These are phyloP conservation scores for Kryptopterus vitreolus DNA, from an alignment of 2,797 vertebrate genomes.

Conservation along the genomic window DNA sequence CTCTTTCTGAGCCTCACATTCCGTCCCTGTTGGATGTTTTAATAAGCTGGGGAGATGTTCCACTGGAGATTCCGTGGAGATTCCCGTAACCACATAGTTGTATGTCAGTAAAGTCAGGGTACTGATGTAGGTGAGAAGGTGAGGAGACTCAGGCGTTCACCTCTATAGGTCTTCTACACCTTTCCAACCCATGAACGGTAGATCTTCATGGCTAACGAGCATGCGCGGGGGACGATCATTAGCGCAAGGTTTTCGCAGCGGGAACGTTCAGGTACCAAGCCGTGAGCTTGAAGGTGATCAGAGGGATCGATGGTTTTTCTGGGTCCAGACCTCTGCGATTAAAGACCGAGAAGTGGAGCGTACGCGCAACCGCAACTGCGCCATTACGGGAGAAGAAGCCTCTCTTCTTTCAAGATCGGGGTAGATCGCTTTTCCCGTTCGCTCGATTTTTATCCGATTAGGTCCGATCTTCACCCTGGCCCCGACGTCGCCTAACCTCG, in stretches of 20 bases:
- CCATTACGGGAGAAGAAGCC: slow-evolving; percentile 67
- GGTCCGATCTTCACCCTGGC: slow-evolving; percentile 69
- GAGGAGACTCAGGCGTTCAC: too few relatives aligned
- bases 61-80: too few relatives aligned
- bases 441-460: slow-evolving; percentile 79
- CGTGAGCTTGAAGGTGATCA: slow-evolving; percentile 10
- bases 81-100: too few relatives aligned
- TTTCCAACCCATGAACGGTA: too few relatives aligned
- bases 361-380: slow-evolving; percentile 67
- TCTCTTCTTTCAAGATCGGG: slow-evolving; percentile 74
- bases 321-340: slow-evolving; percentile 64
- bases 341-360: slow-evolving; percentile 72
- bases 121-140: too few relatives aligned
- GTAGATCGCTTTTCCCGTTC: slow-evolving; percentile 75
- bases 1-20: too few relatives aligned
- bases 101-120: too few relatives aligned
- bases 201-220: neutral
- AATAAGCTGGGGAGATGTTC: too few relatives aligned
- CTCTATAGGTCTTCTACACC: too few relatives aligned
- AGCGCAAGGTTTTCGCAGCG: neutral
- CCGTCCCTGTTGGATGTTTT: too few relatives aligned
- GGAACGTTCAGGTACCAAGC: too few relatives aligned
- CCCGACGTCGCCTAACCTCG: slow-evolving; percentile 73
- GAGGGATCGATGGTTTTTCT: slow-evolving; percentile 65
- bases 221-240: neutral